Evolutionary conservation across 2,797 vertebrate species (phyloP).

Genomic region (Lepilemur ruficaudatus): DNA sequence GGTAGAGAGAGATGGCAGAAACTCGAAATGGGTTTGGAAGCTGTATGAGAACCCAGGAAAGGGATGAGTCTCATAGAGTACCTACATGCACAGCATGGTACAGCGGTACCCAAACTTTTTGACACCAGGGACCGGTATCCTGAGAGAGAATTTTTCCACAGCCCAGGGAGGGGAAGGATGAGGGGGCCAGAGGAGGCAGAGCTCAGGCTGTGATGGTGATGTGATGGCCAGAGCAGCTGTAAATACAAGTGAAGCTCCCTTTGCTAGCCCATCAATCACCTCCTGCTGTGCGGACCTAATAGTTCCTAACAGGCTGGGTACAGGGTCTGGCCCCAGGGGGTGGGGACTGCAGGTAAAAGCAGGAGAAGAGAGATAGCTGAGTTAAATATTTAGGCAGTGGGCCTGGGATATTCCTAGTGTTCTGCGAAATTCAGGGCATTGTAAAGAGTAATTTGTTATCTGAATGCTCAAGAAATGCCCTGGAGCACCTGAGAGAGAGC

Average conservation of each 20-base stretch:
- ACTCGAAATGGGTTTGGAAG: background rate
- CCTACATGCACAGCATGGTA: fast-evolving
- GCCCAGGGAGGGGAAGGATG: no score
- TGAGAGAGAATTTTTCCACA: no score
- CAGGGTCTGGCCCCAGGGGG: no score
- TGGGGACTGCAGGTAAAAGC: no score
- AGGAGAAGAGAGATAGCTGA: background rate
- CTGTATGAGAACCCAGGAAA: background rate
- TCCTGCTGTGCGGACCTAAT: no score
- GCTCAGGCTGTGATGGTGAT: no score
- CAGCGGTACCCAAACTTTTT: background rate
- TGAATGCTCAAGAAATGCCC: background rate
- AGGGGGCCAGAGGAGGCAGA: no score
- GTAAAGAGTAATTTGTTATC: background rate
- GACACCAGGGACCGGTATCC: no score
- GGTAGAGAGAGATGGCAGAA: background rate
- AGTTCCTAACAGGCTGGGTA: no score
- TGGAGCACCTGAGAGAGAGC: fast-evolving
- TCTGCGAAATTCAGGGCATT: background rate
- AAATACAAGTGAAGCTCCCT: no score
- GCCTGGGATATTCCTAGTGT: background rate
- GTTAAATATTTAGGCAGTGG: background rate
- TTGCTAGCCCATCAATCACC: no score
- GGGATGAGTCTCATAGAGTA: background rate
- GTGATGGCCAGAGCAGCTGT: no score